These are phyloP conservation scores for Chrysopa pallens DNA, from an alignment of 1,140 invertebrate species.

Conservation along the genomic window DNA sequence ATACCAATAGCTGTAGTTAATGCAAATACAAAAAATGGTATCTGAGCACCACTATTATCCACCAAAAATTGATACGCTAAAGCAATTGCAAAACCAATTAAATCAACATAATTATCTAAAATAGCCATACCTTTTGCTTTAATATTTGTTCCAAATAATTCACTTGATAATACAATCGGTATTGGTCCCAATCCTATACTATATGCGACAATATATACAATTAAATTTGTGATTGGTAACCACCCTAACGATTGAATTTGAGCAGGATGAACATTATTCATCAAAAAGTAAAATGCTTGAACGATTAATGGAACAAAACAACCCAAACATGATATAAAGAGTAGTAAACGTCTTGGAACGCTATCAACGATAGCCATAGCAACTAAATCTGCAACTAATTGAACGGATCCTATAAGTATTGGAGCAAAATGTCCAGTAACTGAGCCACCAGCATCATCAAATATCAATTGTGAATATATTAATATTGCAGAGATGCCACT, in stretches of 20 bases:
- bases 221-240: constrained; percentile 19
- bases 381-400: neutral
- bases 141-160: constrained; percentile 37
- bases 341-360: neutral
- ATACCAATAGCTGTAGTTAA: constrained; percentile 2
- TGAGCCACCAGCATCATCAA: neutral
- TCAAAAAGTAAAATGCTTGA: neutral
- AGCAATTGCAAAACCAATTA: constrained; percentile 4
- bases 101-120: constrained; percentile 23
- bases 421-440: neutral
- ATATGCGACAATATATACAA: constrained; percentile 20
- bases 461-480: neutral
- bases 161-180: constrained; percentile 41
- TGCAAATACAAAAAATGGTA: constrained; percentile 5
- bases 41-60: constrained; percentile 3
- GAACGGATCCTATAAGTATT: neutral
- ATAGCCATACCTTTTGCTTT: constrained; percentile 35
- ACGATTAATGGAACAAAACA: neutral
- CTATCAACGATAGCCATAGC: neutral
- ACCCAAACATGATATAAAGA: neutral
- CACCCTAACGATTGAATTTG: constrained; percentile 10
- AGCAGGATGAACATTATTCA: neutral
- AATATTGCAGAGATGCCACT: neutral
- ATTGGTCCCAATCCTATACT: constrained; percentile 38
- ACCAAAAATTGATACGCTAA: constrained; percentile 8